phyloP scores from a whole-genome alignment of 2,888 invertebrate species.

The Lysandra bellargus region DNA sequence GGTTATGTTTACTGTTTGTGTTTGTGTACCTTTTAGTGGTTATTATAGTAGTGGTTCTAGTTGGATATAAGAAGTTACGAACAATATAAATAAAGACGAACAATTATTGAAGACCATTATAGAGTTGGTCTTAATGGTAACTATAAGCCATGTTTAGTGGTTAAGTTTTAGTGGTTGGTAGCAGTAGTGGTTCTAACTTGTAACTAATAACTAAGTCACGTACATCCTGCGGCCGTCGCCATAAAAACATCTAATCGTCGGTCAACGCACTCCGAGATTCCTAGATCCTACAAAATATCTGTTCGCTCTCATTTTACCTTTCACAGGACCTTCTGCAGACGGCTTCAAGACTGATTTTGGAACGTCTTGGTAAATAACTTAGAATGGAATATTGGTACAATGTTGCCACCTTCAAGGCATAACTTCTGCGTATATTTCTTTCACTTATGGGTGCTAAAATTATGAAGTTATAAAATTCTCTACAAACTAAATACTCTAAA shows the following conservation, averaged over 20 bases:
- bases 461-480: background rate
- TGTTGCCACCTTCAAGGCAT: background rate
- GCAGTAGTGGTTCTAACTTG: background rate
- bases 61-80: too few species aligned
- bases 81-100: background rate
- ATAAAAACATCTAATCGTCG: slow-evolving; percentile 71
- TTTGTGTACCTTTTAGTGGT: too few species aligned
- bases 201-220: slow-evolving; percentile 60
- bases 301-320: background rate
- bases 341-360: background rate
- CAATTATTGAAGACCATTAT: background rate
- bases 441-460: background rate
- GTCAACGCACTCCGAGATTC: slow-evolving; percentile 68
- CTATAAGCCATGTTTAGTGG: background rate
- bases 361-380: background rate
- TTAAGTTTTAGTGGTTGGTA: background rate
- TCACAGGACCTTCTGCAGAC: too few species aligned
- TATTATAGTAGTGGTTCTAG: too few species aligned
- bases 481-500: background rate
- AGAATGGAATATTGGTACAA: too few species aligned
- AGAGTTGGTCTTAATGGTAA: background rate
- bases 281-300: slow-evolving; percentile 42
- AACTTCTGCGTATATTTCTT: background rate
- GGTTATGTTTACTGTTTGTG: too few species aligned
- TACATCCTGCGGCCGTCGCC: slow-evolving; percentile 61